Percentiles rank a stretch among this genome's conserved stretches.
Evolutionary conservation across 1,140 invertebrate genomes (phyloP).

Genomic region (Tetragnatha versicolor): DNA sequence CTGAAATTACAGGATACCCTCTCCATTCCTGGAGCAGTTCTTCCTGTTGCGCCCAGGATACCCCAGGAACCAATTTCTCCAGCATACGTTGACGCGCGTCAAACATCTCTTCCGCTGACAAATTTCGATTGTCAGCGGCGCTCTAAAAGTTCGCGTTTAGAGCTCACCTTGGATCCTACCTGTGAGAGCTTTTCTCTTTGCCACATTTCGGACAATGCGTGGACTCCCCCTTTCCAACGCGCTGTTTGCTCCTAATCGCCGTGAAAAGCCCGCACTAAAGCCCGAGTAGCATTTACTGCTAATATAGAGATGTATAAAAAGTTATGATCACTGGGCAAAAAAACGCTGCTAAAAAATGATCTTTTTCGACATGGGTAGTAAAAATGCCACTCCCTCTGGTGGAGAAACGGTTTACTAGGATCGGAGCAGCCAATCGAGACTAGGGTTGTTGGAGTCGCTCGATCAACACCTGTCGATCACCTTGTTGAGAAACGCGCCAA

Average conservation of each 20-base stretch:
- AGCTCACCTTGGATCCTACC: slow-evolving; percentile 42
- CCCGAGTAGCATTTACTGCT: slow-evolving; percentile 44
- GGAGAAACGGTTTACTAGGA: slow-evolving; percentile 37
- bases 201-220: not conserved
- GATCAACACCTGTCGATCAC: slow-evolving; percentile 28
- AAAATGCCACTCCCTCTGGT: slow-evolving; percentile 50
- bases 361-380: slow-evolving; percentile 46
- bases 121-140: slow-evolving; percentile 26
- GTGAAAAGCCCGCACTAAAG: slow-evolving; percentile 43
- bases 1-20: no score
- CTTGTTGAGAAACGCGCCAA: not conserved
- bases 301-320: slow-evolving; percentile 48
- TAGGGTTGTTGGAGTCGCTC: slow-evolving; percentile 10
- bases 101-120: slow-evolving; percentile 37
- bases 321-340: slow-evolving; percentile 30
- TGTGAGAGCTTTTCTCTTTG: slow-evolving; percentile 7
- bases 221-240: not conserved
- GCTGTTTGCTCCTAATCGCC: slow-evolving; percentile 39
- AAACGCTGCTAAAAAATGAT: not conserved
- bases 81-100: no score
- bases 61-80: not conserved
- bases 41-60: slow-evolving; percentile 46
- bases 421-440: slow-evolving; percentile 42
- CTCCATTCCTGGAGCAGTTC: no score
- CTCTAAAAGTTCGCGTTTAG: slow-evolving; percentile 38